Evolutionary conservation across 2,888 invertebrate species (phyloP).

Genomic region (Steinernema hermaphroditum): DNA sequence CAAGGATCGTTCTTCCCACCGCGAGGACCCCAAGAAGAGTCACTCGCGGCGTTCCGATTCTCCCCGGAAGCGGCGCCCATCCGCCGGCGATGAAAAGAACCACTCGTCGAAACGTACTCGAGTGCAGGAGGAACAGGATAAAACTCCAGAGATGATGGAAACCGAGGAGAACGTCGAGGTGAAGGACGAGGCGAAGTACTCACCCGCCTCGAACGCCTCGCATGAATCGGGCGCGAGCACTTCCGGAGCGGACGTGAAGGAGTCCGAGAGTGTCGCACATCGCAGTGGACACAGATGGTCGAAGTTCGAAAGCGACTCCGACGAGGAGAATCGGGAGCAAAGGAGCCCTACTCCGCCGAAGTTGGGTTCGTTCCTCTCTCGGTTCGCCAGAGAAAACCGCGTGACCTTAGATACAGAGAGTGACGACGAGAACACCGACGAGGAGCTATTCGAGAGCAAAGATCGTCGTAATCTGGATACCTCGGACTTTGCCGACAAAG

Average conservation of each 20-base stretch:
- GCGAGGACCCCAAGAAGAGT: not conserved
- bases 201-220: not conserved
- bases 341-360: not conserved
- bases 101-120: not conserved
- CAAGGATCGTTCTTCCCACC: not conserved
- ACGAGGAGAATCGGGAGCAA: not conserved
- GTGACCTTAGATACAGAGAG: not conserved
- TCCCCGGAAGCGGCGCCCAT: not conserved
- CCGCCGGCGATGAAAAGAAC: not conserved
- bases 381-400: not conserved
- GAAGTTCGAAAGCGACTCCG: not conserved
- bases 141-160: not conserved
- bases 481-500: constrained; percentile 26
- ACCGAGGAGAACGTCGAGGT: not conserved
- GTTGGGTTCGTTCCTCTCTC: not conserved
- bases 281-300: not conserved
- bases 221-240: not conserved
- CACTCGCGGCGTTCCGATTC: not conserved
- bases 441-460: not conserved
- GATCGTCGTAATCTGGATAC: not conserved
- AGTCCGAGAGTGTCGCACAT: not conserved
- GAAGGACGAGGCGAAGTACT: not conserved
- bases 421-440: not conserved
- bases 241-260: not conserved
- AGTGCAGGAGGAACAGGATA: not conserved